phyloP scores from a whole-genome alignment of 2,113 vertebrate species.

The Prinia subflava region DNA sequence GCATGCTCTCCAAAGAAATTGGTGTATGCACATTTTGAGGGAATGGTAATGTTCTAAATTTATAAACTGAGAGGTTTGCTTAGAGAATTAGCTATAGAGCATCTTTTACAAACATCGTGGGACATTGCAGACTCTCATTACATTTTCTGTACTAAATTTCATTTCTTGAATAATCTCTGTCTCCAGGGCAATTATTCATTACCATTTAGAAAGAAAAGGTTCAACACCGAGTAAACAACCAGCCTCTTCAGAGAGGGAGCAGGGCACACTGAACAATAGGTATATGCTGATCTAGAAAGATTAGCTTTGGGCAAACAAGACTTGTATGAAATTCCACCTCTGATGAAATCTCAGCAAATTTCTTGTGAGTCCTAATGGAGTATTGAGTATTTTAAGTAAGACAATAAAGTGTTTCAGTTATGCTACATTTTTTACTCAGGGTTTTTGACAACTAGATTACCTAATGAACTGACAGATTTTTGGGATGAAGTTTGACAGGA shows the following conservation, averaged over 20 bases:
- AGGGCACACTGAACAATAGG: neutral
- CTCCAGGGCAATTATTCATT: neutral
- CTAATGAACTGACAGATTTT: neutral
- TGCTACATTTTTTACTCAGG: neutral
- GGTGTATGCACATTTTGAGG: neutral
- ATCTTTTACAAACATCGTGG: neutral
- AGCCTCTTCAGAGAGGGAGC: neutral
- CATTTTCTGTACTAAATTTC: neutral
- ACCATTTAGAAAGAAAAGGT: slow-evolving; percentile 14
- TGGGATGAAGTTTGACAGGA: neutral
- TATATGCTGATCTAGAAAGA: neutral
- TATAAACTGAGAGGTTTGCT: neutral
- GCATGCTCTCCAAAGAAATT: neutral
- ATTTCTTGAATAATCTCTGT: slow-evolving; percentile 3
- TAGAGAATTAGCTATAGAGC: slow-evolving; percentile 11
- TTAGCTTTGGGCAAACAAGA: neutral
- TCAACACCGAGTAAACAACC: neutral
- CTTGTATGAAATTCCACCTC: neutral
- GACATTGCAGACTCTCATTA: neutral
- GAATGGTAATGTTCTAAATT: slow-evolving; percentile 6
- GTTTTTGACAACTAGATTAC: neutral
- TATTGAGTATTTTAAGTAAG: neutral
- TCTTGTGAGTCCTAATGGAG: neutral
- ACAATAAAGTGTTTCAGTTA: neutral
- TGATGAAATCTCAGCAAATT: neutral